A percentile compares a stretch with the other conserved stretches of the same genome.
Evolutionary conservation across 2,888 invertebrate genomes (phyloP).

Genomic region (Folsomia manolachei): DNA sequence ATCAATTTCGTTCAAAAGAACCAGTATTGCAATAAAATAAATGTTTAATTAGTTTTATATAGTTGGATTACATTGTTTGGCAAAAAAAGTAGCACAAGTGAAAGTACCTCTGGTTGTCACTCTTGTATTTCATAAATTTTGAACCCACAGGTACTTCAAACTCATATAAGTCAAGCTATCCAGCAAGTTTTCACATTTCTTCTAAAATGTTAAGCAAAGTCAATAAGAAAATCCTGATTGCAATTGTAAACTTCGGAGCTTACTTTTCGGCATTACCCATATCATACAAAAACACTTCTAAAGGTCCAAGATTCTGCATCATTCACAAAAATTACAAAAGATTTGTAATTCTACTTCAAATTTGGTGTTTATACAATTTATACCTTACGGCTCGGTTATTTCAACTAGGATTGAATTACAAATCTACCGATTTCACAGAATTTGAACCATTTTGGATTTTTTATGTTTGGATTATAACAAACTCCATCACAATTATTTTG

Average conservation of each 20-base stretch:
- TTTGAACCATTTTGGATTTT: constrained; percentile 7
- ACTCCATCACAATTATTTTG: not conserved
- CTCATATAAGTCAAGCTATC: too few relatives aligned
- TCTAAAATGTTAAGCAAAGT: not conserved
- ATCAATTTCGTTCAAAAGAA: too few relatives aligned
- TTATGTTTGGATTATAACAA: not conserved
- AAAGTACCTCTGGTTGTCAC: too few relatives aligned
- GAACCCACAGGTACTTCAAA: too few relatives aligned
- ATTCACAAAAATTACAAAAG: not conserved
- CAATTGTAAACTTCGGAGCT: not conserved
- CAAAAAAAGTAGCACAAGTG: too few relatives aligned
- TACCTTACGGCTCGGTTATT: not conserved
- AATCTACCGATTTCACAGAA: not conserved
- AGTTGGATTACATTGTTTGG: too few relatives aligned
- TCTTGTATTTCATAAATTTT: too few relatives aligned
- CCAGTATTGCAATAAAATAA: too few relatives aligned
- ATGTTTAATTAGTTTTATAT: too few relatives aligned
- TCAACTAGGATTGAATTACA: not conserved
- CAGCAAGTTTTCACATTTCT: too few relatives aligned
- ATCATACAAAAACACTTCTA: not conserved
- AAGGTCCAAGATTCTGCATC: not conserved
- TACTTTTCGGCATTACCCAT: not conserved
- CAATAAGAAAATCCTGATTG: not conserved
- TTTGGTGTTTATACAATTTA: not conserved
- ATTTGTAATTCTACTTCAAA: not conserved